Evolutionary conservation across 2,797 vertebrate genomes (phyloP), one percentile per base, ranked within the genome.

Genomic region (Lagodon rhomboides): DNA sequence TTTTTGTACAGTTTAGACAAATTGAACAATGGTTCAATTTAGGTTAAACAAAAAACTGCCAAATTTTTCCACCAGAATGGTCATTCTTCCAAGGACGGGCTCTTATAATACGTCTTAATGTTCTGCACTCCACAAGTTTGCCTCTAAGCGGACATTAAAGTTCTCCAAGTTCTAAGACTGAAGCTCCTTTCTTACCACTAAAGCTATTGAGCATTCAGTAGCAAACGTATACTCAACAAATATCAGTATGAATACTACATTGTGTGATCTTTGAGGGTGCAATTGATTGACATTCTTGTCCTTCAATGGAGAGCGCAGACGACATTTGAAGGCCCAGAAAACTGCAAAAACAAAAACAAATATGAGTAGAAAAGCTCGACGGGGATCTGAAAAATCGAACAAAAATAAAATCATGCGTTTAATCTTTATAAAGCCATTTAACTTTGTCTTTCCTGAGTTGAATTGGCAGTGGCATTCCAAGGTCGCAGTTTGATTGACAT

Each of bases 401-500:
- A 50, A 25, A 18, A 38, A 10, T 3, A 59, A 25, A 51, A 43
- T 22, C 3, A 20, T 22, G 8, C 3, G n/a, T 49, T 50, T 62
- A 50, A 68, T 64, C 64, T 54, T 68, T 44, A 25, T 60, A n/a
- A 22, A 70, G 47, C 16, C 15, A 65, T 44, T 55, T 23, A 10
- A 1, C 34, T 63, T 64, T 49, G 53, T 54, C 11, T 46, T 68
- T 11, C 34, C 47, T 38, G 5, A 61, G 9, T 44, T n/a, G 44
- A 20, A 74, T 47, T 75, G 51, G 62, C 22, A 68, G 50, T 43
- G 27, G 13, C 20, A 17, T 44, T 77, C 22, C 47, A 75, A 53
- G 72, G 71, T 68, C 3, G 11, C 18, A 13, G 22, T 50, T 60
- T 58, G 70, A 77, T 67, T 34, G 60, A 77, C 20, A 4, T 12